A percentile compares a stretch with the other conserved stretches of the same genome.
These are phyloP conservation scores for Tiphia femorata DNA, from an alignment of 2,888 invertebrate genomes.

Conservation along the genomic window DNA sequence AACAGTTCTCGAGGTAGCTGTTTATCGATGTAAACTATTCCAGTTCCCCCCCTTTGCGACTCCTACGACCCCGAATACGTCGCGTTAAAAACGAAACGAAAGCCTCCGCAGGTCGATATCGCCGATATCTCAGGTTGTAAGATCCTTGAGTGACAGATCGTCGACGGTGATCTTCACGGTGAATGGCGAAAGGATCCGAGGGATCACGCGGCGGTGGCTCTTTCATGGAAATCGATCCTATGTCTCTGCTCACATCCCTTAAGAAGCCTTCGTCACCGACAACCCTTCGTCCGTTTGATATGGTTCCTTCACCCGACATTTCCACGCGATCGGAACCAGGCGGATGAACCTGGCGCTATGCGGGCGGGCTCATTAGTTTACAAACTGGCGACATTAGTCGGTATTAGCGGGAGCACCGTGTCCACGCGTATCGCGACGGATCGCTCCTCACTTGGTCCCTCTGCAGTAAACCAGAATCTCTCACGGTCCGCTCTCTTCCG, in stretches of 20 bases:
- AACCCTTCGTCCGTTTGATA: neutral
- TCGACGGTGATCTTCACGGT: conserved; percentile 29
- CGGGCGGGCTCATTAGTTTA: conserved; percentile 44
- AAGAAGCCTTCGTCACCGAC: neutral
- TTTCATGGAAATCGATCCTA: conserved; percentile 10
- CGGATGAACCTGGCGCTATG: too few species aligned
- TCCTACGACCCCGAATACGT: conserved; percentile 5
- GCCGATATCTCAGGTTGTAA: conserved; percentile 48
- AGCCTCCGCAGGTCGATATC: conserved; percentile 37
- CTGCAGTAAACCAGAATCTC: neutral
- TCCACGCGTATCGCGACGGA: too few species aligned
- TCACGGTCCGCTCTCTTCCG: neutral
- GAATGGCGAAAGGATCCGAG: conserved; percentile 33
- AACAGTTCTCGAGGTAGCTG: too few species aligned
- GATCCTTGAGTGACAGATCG: conserved; percentile 44
- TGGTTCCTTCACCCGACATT: neutral
- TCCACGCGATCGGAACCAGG: neutral
- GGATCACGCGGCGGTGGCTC: neutral
- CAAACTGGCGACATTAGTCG: conserved; percentile 43
- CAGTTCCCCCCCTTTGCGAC: neutral
- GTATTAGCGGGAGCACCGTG: too few species aligned
- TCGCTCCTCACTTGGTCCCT: too few species aligned
- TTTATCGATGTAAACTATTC: neutral
- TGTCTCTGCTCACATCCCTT: neutral
- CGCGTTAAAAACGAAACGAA: conserved; percentile 7